Percentiles rank a stretch among this genome's conserved stretches.
phyloP scores from a whole-genome alignment of 2,888 invertebrate genomes.

The Pollenia labialis region DNA sequence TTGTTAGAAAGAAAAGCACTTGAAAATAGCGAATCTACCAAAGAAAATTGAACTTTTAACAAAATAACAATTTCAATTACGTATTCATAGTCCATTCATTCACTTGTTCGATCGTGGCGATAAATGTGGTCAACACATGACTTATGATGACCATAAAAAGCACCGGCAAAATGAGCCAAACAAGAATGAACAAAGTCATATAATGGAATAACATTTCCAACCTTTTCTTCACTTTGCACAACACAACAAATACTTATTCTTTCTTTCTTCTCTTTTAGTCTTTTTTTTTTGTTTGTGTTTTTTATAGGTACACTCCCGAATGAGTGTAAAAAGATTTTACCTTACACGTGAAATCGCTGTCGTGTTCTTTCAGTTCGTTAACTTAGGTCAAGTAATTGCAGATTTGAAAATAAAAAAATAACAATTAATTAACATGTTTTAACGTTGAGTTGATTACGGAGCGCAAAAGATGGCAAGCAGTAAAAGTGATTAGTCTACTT shows the following conservation, averaged over 20 bases:
- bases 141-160: constrained; percentile 64
- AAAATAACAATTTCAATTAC: constrained; percentile 62
- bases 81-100: constrained; percentile 25
- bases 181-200: constrained; percentile 34
- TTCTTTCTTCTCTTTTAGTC: neutral
- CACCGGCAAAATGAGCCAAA: constrained; percentile 33
- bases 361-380: constrained; percentile 64
- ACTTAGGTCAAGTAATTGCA: constrained; percentile 66
- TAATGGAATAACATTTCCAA: constrained; percentile 48
- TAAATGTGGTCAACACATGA: constrained; percentile 67
- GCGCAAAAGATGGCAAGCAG: constrained; percentile 15
- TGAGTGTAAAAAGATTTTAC: neutral
- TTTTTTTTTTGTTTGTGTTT: neutral
- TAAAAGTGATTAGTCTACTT: constrained; percentile 27
- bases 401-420: constrained; percentile 42
- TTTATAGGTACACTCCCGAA: neutral
- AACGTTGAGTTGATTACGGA: constrained; percentile 27
- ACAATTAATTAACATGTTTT: constrained; percentile 42
- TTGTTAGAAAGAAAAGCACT: constrained; percentile 52
- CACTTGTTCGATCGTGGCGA: constrained; percentile 37
- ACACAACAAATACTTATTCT: neutral
- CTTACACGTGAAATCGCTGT: constrained; percentile 57
- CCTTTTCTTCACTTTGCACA: constrained; percentile 14
- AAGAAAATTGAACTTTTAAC: constrained; percentile 37
- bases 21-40: constrained; percentile 27